Percentiles rank a stretch among this genome's conserved stretches.
These are phyloP conservation scores for Neogobius melanostomus DNA, from an alignment of 2,113 vertebrate genomes.

Conservation along the genomic window DNA sequence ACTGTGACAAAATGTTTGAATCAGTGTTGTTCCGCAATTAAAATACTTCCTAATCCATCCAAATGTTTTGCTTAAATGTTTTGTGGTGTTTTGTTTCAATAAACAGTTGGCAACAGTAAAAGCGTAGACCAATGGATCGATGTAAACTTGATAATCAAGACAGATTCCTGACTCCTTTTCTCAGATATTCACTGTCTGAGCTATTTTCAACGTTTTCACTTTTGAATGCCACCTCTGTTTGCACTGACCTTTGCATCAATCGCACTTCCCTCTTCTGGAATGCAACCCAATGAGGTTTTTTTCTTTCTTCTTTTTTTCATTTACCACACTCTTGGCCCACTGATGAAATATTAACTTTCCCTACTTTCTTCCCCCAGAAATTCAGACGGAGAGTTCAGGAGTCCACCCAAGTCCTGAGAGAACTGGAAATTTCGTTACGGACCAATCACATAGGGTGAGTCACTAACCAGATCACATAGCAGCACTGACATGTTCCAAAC, in stretches of 20 bases:
- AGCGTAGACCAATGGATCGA: not conserved
- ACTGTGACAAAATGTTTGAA: too few relatives aligned
- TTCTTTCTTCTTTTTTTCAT: constrained; percentile 48
- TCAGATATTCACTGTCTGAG: not conserved
- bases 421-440: constrained; percentile 98
- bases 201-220: constrained; percentile 20
- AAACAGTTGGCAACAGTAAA: not conserved
- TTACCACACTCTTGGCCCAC: constrained; percentile 19
- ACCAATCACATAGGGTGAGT: constrained; percentile 98
- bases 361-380: constrained; percentile 78
- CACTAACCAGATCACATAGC: constrained; percentile 25
- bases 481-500: constrained; percentile 28
- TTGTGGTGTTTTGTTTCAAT: too few relatives aligned
- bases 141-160: not conserved
- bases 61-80: too few relatives aligned
- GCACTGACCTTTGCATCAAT: constrained; percentile 29
- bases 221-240: constrained; percentile 37
- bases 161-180: not conserved
- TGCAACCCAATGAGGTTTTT: constrained; percentile 35
- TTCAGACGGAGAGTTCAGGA: constrained; percentile 97
- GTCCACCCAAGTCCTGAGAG: constrained; percentile 95
- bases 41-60: too few relatives aligned
- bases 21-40: too few relatives aligned
- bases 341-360: constrained; percentile 52
- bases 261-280: constrained; percentile 8